phyloP scores from a whole-genome alignment of 2,797 vertebrate species.

The Smutsia temminckii region DNA sequence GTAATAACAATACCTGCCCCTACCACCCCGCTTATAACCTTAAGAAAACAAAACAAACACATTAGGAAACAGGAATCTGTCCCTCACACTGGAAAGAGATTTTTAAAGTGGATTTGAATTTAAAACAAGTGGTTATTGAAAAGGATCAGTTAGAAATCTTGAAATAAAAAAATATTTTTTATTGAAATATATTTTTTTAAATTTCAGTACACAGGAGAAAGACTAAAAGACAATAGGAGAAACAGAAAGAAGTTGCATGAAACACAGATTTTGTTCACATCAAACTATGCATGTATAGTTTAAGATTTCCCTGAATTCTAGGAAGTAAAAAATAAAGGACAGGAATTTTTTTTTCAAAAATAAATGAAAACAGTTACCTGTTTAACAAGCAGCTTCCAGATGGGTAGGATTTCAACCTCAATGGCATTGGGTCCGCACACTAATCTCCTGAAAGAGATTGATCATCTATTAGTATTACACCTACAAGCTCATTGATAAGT shows the following conservation, averaged over 20 bases:
- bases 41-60: neutral
- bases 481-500: neutral
- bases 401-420: conserved; percentile 82
- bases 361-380: conserved; percentile 72
- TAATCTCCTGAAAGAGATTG: conserved; percentile 75
- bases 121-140: conserved; percentile 13
- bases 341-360: neutral
- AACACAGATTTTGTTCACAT: neutral
- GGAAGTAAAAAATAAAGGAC: neutral
- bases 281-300: neutral
- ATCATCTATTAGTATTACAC: conserved; percentile 27
- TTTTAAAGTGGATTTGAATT: conserved; percentile 20
- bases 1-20: neutral
- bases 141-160: neutral
- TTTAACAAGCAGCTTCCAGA: conserved; percentile 86
- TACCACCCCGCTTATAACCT: neutral
- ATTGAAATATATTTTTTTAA: neutral
- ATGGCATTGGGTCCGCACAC: conserved; percentile 85
- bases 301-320: neutral
- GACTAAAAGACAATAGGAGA: neutral
- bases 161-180: neutral
- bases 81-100: neutral
- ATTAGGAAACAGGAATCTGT: neutral
- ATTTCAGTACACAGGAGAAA: neutral
- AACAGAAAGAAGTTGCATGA: neutral